Percentiles rank a stretch among this genome's conserved stretches.
Conservation (phyloP, 2,797 vertebrate species). For the Enteromius afrohamiltoni region DNA sequence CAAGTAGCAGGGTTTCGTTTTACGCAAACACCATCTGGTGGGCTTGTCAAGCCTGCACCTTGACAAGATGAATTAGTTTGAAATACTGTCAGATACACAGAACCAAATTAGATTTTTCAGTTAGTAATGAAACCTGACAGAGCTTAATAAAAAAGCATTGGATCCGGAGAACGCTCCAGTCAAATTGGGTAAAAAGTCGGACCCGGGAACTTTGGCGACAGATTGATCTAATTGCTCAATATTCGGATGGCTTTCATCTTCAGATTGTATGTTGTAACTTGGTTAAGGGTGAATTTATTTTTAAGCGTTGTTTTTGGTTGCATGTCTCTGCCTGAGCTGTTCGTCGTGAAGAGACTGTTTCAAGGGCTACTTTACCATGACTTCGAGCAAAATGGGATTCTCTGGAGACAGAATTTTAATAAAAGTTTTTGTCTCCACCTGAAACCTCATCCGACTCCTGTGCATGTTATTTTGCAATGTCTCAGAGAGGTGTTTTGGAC, state of each 20-base stretch:
- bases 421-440: conserved; percentile 51
- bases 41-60: conserved; percentile 70
- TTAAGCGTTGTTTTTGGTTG: conserved; percentile 63
- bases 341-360: conserved; percentile 69
- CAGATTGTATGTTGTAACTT: conserved; percentile 72
- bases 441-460: conserved; percentile 16
- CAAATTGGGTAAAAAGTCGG: conserved; percentile 66
- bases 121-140: conserved; percentile 77
- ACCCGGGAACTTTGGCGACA: conserved; percentile 55
- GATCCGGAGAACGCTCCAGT: conserved; percentile 68
- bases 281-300: conserved; percentile 69
- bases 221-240: conserved; percentile 69
- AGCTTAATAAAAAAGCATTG: conserved; percentile 74
- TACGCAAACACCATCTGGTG: conserved; percentile 80
- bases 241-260: conserved; percentile 62
- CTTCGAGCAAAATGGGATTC: conserved; percentile 74
- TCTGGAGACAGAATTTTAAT: conserved; percentile 73
- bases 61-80: conserved; percentile 77
- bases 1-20: conserved; percentile 68
- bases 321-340: conserved; percentile 66
- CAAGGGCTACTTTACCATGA: conserved; percentile 64
- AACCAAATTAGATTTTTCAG: conserved; percentile 75
- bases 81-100: conserved; percentile 76
- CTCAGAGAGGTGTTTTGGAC: conserved; percentile 10
- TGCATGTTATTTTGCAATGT: background rate